Percentiles rank a stretch among this genome's conserved stretches.
phyloP scores from a whole-genome alignment of 30 jellyfish, hydroid and myxozoan genomes.

The Hydra vulgaris region DNA sequence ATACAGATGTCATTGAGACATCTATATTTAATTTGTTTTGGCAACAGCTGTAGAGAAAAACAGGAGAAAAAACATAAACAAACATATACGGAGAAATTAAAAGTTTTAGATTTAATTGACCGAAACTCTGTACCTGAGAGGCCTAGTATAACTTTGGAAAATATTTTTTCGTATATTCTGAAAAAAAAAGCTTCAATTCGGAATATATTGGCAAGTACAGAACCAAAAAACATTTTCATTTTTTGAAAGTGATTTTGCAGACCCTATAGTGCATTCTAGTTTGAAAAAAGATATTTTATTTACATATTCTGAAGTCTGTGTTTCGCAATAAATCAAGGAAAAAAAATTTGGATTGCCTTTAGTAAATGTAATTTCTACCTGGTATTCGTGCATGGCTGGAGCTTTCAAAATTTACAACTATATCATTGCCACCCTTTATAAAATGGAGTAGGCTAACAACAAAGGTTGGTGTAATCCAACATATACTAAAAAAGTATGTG shows the following conservation, averaged over 20 bases:
- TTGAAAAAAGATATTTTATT: conserved; percentile 8
- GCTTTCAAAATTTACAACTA: conserved; percentile 19
- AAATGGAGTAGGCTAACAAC: conserved; percentile 24
- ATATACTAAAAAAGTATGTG: conserved; percentile 20
- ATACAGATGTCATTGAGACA: conserved; percentile 25
- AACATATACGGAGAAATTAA: background rate
- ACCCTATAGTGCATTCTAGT: conserved; percentile 7
- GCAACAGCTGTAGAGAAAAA: too few relatives aligned
- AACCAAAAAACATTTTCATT: background rate
- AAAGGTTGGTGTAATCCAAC: conserved; percentile 6
- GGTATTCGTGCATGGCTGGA: conserved; percentile 52
- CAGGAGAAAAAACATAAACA: background rate
- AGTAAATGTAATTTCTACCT: background rate
- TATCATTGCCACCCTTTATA: conserved; percentile 27
- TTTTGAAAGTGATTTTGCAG: conserved; percentile 51
- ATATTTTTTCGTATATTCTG: conserved; percentile 23
- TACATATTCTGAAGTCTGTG: conserved; percentile 35
- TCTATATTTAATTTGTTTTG: background rate
- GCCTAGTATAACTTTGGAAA: conserved; percentile 34
- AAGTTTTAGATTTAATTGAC: conserved; percentile 22
- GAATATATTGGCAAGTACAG: conserved; percentile 49
- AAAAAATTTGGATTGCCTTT: conserved; percentile 50
- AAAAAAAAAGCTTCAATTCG: conserved; percentile 6
- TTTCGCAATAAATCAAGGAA: conserved; percentile 27
- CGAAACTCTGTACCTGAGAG: conserved; percentile 14